Percentiles rank a stretch among this genome's conserved stretches.
Evolutionary conservation across 2,888 invertebrate species (phyloP).

Genomic region (Pristionchus mayeri): DNA sequence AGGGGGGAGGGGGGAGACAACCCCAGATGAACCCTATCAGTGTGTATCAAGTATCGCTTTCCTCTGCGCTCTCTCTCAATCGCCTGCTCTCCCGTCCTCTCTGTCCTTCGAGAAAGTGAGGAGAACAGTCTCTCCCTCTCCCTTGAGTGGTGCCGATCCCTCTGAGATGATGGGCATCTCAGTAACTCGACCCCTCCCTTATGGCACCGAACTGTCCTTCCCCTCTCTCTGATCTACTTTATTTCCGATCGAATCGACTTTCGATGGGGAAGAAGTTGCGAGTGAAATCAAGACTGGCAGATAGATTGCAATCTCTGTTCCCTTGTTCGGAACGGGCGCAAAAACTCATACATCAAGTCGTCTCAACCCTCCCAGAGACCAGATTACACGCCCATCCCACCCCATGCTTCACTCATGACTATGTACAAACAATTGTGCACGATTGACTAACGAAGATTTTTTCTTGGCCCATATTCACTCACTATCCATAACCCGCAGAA

Average conservation of each 20-base stretch:
- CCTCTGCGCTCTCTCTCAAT: background rate
- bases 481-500: too few species aligned
- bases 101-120: background rate
- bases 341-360: conserved; percentile 1
- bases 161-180: conserved; percentile 11
- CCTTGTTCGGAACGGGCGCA: conserved; percentile 11
- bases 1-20: background rate
- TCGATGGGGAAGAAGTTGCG: too few species aligned
- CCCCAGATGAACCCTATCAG: background rate
- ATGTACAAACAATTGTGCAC: too few species aligned
- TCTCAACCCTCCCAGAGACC: background rate
- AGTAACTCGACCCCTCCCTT: conserved; percentile 27
- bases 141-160: conserved; percentile 17
- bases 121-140: background rate
- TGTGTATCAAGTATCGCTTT: conserved; percentile 1
- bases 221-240: background rate
- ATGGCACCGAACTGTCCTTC: background rate
- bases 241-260: too few species aligned
- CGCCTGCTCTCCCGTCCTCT: background rate
- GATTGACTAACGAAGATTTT: too few species aligned
- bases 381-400: conserved; percentile 13
- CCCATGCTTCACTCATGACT: too few species aligned
- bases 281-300: background rate
- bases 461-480: too few species aligned
- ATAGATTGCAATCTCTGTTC: conserved; percentile 5